Base-by-base conservation (phyloP, 2,113 vertebrate species). In the Brachyhypopomus gauderio region DNA sequence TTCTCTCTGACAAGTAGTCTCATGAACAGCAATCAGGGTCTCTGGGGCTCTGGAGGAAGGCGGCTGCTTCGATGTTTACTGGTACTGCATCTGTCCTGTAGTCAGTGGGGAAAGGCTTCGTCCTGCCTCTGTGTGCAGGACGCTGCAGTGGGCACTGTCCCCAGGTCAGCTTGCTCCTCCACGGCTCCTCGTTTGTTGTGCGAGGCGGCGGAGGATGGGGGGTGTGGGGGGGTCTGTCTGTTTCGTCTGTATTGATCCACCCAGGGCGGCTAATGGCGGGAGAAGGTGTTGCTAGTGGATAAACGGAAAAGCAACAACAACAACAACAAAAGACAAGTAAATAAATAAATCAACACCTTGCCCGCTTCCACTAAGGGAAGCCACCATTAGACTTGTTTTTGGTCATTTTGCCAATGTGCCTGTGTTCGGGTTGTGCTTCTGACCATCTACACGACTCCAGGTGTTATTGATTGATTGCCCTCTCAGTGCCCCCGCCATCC, bases 21-120 rank as follows among this genome's bases (percentile, higher is more conserved):
- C 27, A 19, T 25, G 19, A 79, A 70, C 83, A 71, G 27, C 30
- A 66, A 63, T 84, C 81, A 73, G 60, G 75, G 85, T 81, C 70
- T 84, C 48, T 78, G n/a, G n/a, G n/a, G 56, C 23, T 80, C 45
- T 36, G 66, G 36, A 23, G 67, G 75, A n/a, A 76, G 55, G 75
- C 9, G 25, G 20, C 67, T 70, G 30, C 0, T 36, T 71, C 67
- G 11, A 27, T 17, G 75, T 67, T 58, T 22, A 34, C 23, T n/a
- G 25, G 45, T 17, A 16, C 19, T 55, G 58, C 41, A 16, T 70
- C 20, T 41, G 34, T 66, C 45, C 38, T 2, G 2, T 41, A 52
- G 16, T 8, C 30, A 6, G 52, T 76, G 56, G 2, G 52, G 14
- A 11, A 36, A 25, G 30, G 25, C 25, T 63, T 4, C 3, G 23